Conservation (phyloP, 1,140 invertebrate genomes). For the Lordiphosa stackelbergi region DNA sequence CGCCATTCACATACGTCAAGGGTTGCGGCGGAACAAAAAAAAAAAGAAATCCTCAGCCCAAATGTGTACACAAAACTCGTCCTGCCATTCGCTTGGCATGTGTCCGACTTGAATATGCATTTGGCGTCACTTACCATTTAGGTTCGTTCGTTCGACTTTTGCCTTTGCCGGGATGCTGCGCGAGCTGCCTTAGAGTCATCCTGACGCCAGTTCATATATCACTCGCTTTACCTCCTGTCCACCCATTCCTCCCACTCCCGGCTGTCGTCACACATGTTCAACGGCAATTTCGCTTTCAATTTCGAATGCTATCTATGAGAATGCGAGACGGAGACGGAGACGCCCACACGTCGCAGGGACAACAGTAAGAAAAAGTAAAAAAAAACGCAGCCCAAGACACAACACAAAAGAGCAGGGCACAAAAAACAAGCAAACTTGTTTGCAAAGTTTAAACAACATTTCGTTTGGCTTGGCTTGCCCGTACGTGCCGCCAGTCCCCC, state of each 20-base stretch:
- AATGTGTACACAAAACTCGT: constrained; percentile 32
- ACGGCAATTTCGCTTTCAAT: constrained; percentile 72
- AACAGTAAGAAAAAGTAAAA: constrained; percentile 22
- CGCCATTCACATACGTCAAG: constrained; percentile 60
- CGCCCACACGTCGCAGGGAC: constrained; percentile 33
- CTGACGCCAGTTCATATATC: constrained; percentile 67
- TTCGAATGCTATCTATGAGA: constrained; percentile 73
- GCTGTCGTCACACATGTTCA: constrained; percentile 70
- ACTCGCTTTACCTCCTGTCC: constrained; percentile 29
- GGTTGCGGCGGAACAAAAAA: constrained; percentile 7
- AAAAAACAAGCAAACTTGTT: constrained; percentile 69
- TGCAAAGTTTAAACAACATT: constrained; percentile 75
- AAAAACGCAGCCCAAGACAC: constrained; percentile 27
- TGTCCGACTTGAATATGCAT: constrained; percentile 55
- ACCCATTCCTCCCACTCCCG: background rate
- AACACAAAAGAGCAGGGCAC: constrained; percentile 33
- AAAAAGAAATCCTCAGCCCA: constrained; percentile 4
- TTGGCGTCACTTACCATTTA: constrained; percentile 58
- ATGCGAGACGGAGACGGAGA: constrained; percentile 33
- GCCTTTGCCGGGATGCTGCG: constrained; percentile 35
- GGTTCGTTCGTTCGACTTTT: constrained; percentile 26
- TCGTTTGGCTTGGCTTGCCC: constrained; percentile 51
- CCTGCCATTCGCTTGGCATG: constrained; percentile 30
- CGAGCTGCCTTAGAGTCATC: constrained; percentile 31
- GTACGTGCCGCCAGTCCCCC: constrained; percentile 43